phyloP scores from a whole-genome alignment of 2,113 vertebrate species.

The Genyomyrus donnyi region DNA sequence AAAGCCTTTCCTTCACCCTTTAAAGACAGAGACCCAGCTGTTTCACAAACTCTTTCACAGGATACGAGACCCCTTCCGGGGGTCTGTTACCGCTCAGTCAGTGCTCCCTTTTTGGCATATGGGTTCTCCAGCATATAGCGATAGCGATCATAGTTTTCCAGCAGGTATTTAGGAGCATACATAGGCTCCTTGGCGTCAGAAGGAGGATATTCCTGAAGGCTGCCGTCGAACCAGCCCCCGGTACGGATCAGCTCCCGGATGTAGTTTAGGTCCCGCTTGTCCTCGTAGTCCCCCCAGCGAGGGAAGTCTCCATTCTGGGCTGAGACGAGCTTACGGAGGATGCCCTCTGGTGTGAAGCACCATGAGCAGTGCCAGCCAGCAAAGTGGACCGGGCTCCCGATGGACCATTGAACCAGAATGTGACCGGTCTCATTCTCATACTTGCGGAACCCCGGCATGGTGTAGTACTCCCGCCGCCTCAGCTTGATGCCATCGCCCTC shows the following conservation, averaged over 20 bases:
- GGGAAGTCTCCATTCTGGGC: constrained; percentile 85
- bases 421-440: constrained; percentile 74
- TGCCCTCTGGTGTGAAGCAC: constrained; percentile 80
- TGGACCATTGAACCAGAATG: constrained; percentile 73
- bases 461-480: constrained; percentile 73
- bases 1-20: background rate
- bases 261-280: constrained; percentile 76
- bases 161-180: constrained; percentile 76
- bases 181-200: constrained; percentile 75
- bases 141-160: constrained; percentile 67
- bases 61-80: background rate
- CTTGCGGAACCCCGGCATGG: constrained; percentile 69
- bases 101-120: constrained; percentile 45
- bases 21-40: background rate
- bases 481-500: constrained; percentile 71
- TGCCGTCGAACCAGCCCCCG: constrained; percentile 82
- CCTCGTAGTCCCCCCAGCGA: constrained; percentile 79
- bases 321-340: constrained; percentile 75
- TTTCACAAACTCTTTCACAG: background rate
- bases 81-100: background rate
- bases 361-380: constrained; percentile 87
- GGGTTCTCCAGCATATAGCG: constrained; percentile 74
- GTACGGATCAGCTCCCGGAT: constrained; percentile 72
- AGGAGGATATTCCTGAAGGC: constrained; percentile 65
- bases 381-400: constrained; percentile 77